Evolutionary conservation across 2,797 vertebrate genomes (phyloP).

Genomic region (Chromis chromis): DNA sequence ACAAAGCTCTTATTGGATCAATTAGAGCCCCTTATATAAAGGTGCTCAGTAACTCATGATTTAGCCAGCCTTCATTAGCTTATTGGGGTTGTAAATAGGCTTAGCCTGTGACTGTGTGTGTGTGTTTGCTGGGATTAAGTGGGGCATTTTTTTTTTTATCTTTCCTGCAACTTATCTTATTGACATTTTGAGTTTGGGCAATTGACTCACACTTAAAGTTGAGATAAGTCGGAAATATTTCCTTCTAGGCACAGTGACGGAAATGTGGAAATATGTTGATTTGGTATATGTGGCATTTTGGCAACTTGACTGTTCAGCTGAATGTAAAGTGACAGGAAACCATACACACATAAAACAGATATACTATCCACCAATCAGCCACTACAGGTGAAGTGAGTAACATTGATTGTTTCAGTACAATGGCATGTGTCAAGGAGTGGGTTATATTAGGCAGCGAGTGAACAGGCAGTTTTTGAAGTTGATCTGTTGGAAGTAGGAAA

Average conservation of each 20-base stretch:
- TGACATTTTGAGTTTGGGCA: constrained; percentile 34
- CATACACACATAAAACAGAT: not conserved
- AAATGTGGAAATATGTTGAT: not conserved
- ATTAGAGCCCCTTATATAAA: constrained; percentile 70
- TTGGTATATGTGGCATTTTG: constrained; percentile 13
- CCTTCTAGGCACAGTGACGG: not conserved
- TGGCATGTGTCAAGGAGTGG: too few relatives aligned
- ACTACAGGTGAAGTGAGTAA: too few relatives aligned
- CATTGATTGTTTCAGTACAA: too few relatives aligned
- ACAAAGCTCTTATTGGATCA: constrained; percentile 77
- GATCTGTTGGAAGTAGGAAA: too few relatives aligned
- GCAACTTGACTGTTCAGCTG: not conserved
- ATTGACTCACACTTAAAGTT: constrained; percentile 41
- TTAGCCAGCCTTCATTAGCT: constrained; percentile 75
- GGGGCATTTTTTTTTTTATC: constrained; percentile 38
- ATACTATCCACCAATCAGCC: too few relatives aligned
- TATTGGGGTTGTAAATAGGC: constrained; percentile 70
- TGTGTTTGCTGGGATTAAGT: constrained; percentile 34
- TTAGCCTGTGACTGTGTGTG: constrained; percentile 33
- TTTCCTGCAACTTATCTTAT: constrained; percentile 44
- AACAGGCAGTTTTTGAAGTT: too few relatives aligned
- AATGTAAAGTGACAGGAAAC: constrained; percentile 11
- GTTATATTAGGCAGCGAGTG: too few relatives aligned
- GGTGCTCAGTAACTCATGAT: constrained; percentile 75
- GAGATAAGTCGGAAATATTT: constrained; percentile 15